A percentile compares a stretch with the other conserved stretches of the same genome.
Conservation (phyloP, 2,113 vertebrate genomes). For the Danionella cerebrum region DNA sequence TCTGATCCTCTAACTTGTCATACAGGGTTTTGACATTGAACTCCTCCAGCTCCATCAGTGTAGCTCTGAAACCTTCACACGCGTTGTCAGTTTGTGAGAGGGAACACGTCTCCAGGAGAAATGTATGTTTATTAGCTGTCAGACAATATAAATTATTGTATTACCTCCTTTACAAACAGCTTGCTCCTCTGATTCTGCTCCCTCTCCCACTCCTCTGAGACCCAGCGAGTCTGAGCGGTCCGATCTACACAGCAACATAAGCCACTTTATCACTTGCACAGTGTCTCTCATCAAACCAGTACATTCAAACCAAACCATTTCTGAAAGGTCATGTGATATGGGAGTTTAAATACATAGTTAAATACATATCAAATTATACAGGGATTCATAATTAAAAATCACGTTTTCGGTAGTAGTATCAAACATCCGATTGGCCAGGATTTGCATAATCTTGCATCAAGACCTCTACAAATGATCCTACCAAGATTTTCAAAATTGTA, state of each 20-base stretch:
- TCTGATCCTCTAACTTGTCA: constrained; percentile 91
- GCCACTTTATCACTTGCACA: neutral
- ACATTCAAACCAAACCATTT: neutral
- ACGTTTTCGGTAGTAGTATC: too few species aligned
- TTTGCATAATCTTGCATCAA: too few species aligned
- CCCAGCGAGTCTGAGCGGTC: constrained; percentile 43
- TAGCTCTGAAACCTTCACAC: constrained; percentile 47
- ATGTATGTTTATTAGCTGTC: neutral
- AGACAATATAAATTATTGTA: neutral
- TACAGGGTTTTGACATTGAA: constrained; percentile 84
- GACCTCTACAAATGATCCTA: too few species aligned
- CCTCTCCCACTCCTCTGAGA: constrained; percentile 58
- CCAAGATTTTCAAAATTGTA: too few species aligned
- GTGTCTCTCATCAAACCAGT: neutral
- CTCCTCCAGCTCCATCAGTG: constrained; percentile 68
- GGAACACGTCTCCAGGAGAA: neutral
- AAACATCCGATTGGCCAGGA: too few species aligned
- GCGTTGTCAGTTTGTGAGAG: neutral
- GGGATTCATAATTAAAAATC: too few species aligned
- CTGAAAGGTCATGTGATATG: too few species aligned
- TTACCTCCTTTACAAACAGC: constrained; percentile 58
- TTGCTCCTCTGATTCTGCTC: constrained; percentile 61
- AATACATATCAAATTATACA: too few species aligned
- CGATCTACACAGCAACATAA: constrained; percentile 36
- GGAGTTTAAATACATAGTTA: too few species aligned